Evolutionary conservation across 2,797 vertebrate genomes (phyloP).

Genomic region (Catostomus latipinnis): DNA sequence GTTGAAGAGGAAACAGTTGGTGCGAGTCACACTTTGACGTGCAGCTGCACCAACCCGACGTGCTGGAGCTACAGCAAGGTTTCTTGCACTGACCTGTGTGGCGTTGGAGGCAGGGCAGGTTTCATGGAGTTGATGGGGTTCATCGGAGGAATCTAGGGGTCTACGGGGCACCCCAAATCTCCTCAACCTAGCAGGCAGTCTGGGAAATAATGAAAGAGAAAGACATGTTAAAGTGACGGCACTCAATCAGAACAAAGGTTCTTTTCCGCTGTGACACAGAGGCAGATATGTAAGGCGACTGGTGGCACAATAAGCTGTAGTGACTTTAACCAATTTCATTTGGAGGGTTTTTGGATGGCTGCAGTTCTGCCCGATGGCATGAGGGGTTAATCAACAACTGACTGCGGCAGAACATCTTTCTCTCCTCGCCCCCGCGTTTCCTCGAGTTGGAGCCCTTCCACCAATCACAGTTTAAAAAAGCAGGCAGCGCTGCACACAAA

Average conservation of each 20-base stretch:
- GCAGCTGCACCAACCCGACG: background rate
- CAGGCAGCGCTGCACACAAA: constrained; percentile 29
- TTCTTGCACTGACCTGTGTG: constrained; percentile 81
- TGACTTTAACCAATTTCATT: constrained; percentile 35
- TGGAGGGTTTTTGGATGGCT: constrained; percentile 20
- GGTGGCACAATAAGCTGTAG: background rate
- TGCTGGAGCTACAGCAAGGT: background rate
- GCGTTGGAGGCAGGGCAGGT: constrained; percentile 87
- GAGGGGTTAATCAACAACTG: constrained; percentile 54
- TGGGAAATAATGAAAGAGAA: constrained; percentile 20
- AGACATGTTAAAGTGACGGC: constrained; percentile 26
- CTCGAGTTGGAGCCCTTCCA: constrained; percentile 30
- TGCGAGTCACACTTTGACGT: constrained; percentile 11
- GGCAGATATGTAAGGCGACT: background rate
- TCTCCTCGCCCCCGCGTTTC: constrained; percentile 36
- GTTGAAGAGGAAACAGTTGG: constrained; percentile 42
- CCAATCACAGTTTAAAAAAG: constrained; percentile 45
- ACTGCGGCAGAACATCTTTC: constrained; percentile 33
- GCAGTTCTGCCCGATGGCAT: constrained; percentile 30
- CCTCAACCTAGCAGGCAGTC: constrained; percentile 67
- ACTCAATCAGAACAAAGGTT: constrained; percentile 26
- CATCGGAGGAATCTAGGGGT: constrained; percentile 78
- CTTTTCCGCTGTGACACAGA: constrained; percentile 40
- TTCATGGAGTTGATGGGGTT: constrained; percentile 98
- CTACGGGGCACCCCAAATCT: constrained; percentile 59